Base-by-base conservation (phyloP, 2,797 vertebrate genomes). In the Acanthurus tractus region DNA sequence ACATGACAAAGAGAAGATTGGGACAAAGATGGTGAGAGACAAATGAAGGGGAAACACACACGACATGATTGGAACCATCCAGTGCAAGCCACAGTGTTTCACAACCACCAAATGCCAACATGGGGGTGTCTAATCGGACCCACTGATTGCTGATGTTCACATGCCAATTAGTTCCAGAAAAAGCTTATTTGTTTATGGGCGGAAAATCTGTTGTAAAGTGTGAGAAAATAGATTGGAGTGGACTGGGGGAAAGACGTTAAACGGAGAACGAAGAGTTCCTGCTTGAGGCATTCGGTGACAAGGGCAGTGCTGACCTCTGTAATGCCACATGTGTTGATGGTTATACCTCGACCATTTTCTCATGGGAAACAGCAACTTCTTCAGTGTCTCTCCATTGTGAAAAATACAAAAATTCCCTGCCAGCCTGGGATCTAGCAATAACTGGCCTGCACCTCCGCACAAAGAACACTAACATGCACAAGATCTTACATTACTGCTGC, bases 301-400 rank as follows among this genome's bases (percentile, higher is more conserved):
- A 36, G 69, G 78, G 76, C 56, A 56, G 74, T 70, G 64, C 76
- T 34, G n/a, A 8, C 63, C 52, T 66, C 49, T 73, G 63, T 63
- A 78, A 70, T 69, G 76, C 50, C 52, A 76, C 85, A 82, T 75
- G 72, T 84, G 78, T 44, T 74, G 79, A 83, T 86, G 63, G 76
- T 89, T 87, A 88, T 69, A 86, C 65, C 83, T 82, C 79, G 54
- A 68, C 63, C 63, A 55, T 40, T 44, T 64, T n/a, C n/a, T n/a
- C n/a, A n/a, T n/a, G n/a, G n/a, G n/a, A n/a, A 89, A 85, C 61
- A 48, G 34, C 20, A 62, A 79, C 56, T 20, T 15, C 40, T 77
- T 63, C 15, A 53, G 42, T 15, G 50, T 72, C 73, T 63, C 20
- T 58, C 29, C 52, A 25, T 13, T 76, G 55, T 23, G 53, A 73